Base-by-base conservation (phyloP, 1,140 invertebrate genomes). In the Marisa cornuarietis region DNA sequence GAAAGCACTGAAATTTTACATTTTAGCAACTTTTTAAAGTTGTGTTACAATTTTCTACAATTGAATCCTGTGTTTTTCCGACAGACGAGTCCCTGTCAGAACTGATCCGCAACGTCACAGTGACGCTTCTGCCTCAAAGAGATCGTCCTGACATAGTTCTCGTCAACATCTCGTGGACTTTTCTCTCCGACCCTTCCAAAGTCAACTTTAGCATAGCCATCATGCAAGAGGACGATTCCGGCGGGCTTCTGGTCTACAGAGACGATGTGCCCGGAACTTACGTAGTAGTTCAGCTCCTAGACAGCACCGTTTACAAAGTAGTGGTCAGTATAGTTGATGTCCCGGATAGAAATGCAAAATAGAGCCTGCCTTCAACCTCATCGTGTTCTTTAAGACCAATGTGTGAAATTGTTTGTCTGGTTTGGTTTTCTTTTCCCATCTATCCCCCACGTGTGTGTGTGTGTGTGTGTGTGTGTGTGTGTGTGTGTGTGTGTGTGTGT, bases 91-190 rank as follows among this genome's bases (percentile, higher is more conserved):
- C 58, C n/a, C 18, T 71, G 26, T 42, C 77, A 14, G 69, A 62
- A n/a, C 22, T 79, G 31, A 42, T 79, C n/a, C 68, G 69, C 0
- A 31, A 71, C 58, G 52, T 71, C 11, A 24, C 13, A 10, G n/a
- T 79, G 9, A 14, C 58, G 8, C 77, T 79, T 2, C 24, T 79
- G 26, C 61, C 54, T 22, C n/a, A 78, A 18, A 24, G 42, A 11
- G 10, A 72, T 8, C 31, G 22, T 4, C 65, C 24, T 9, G 73
- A 73, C 31, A 7, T 5, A 2, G 78, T 82, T n/a, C 31, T 76
- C 66, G 81, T 82, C 51, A 82, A 82, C 62, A 63, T 82, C 73
- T 79, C 81, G 24, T 82, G 81, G 81, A 52, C 66, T 51, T 75
- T 42, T 73, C 26, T 82, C 54, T 58, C 73, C 6, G 79, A 82